A percentile compares a stretch with the other conserved stretches of the same genome.
Evolutionary conservation across 2,797 vertebrate species (phyloP).

Genomic region (Phrynocephalus vlangalii): DNA sequence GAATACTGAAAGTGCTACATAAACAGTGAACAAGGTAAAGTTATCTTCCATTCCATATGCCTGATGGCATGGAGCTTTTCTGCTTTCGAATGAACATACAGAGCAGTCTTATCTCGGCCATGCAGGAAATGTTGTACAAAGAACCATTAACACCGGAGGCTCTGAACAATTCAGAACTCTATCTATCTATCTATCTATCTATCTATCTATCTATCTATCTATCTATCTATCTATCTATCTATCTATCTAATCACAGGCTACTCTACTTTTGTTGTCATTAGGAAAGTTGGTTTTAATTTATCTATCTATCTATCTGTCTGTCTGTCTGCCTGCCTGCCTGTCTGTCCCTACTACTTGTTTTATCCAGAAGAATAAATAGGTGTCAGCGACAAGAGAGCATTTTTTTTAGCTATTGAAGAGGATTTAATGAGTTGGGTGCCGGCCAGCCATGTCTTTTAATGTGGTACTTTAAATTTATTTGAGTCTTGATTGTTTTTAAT

Average conservation of each 20-base stretch:
- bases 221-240: no score
- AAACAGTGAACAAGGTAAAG: neutral
- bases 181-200: no score
- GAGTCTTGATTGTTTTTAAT: neutral
- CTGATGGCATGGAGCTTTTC: neutral
- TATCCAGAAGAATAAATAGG: neutral
- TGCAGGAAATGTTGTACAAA: neutral
- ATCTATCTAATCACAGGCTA: accelerated
- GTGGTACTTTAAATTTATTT: no score
- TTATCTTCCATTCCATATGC: neutral
- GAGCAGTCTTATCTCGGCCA: neutral
- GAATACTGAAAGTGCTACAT: neutral
- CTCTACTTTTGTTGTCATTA: no score
- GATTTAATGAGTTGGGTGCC: no score
- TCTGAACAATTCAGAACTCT: neutral
- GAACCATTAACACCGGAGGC: neutral
- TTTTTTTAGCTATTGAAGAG: neutral
- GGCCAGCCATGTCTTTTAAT: no score
- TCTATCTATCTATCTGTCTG: no score
- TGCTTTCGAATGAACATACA: neutral
- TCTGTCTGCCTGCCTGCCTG: no score
- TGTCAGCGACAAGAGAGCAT: neutral
- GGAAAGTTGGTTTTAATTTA: no score
- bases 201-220: no score
- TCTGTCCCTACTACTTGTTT: neutral